Evolutionary conservation across 2,888 invertebrate species (phyloP), one percentile per base, ranked within the genome.

Genomic region (Autographa gamma): DNA sequence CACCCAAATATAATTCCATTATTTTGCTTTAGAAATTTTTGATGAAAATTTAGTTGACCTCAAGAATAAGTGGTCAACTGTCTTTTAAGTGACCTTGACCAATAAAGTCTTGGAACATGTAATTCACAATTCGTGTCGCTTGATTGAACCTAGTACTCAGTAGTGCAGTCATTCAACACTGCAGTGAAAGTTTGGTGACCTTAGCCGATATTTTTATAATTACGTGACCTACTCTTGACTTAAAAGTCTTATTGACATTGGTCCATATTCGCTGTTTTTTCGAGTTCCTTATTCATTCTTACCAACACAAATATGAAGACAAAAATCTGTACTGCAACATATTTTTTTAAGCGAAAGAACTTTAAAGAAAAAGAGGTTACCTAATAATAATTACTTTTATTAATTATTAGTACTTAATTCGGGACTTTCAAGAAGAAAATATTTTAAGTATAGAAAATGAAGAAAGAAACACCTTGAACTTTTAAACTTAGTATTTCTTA

Each of bases 71-170:
- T 25, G 25, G 19, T 25, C 54, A 56, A 56, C 54, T 56, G 19
- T 56, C 54, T 4, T 25, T 25, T 25, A 56, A 25, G 0, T 13
- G 25, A 56, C 54, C 54, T 56, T 56, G 54, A 25, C 54, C 54
- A 11, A 56, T 13, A 56, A 56, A 19, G 19, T 9, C 25, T 54
- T 25, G 19, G 54, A 3, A 56, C 54, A 56, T 56, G 54, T 56
- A 56, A 56, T 56, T 56, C 54, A 56, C 54, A 56, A 56, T 56
- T 56, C 54, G 54, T 25, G 54, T 25, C 25, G 54, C 54, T 56
- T 25, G 19, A 56, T 13, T 56, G 54, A 56, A 56, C 54, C 9
- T 25, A 48, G 48, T 48, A 48, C n/a, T 48, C 14, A 7, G n/a
- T 13, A 56, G 13, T 13, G 13, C 11, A 56, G 19, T 13, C 54